Evolutionary conservation across 2,888 invertebrate genomes (phyloP).

Genomic region (Caenorhabditis doughertyi): DNA sequence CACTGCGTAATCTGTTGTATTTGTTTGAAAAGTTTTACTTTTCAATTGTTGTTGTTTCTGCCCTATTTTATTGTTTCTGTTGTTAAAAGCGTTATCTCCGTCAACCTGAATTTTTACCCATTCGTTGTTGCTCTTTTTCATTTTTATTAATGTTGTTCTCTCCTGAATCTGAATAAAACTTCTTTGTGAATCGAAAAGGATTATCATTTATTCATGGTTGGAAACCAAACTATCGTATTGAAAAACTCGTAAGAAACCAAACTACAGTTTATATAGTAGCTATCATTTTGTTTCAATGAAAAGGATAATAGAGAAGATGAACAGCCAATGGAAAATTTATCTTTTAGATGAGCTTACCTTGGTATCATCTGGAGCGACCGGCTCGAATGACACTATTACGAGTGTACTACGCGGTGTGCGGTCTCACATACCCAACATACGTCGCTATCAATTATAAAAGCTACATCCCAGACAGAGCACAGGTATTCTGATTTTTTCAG

Average conservation of each 20-base stretch:
- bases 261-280: too few species aligned
- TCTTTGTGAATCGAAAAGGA: constrained; percentile 8
- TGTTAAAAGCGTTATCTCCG: constrained; percentile 1
- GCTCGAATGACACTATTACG: constrained; percentile 62
- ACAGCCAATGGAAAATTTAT: too few species aligned
- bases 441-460: constrained; percentile 61
- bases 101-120: constrained; percentile 16
- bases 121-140: constrained; percentile 21
- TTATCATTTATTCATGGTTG: too few species aligned
- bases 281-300: too few species aligned
- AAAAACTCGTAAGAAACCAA: too few species aligned
- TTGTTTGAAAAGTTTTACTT: not conserved
- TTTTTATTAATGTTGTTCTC: constrained; percentile 19
- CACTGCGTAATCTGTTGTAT: not conserved
- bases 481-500: too few species aligned
- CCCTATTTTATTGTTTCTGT: constrained; percentile 10
- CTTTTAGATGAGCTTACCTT: constrained; percentile 62
- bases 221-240: too few species aligned
- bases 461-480: constrained; percentile 65
- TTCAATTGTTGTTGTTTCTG: constrained; percentile 16
- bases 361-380: constrained; percentile 66
- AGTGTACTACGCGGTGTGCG: constrained; percentile 60
- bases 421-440: constrained; percentile 59
- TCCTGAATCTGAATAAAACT: constrained; percentile 32
- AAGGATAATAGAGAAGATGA: too few species aligned